These are phyloP conservation scores for Stegodyphus mimosarum DNA, from an alignment of 1,140 invertebrate genomes.

Conservation along the genomic window DNA sequence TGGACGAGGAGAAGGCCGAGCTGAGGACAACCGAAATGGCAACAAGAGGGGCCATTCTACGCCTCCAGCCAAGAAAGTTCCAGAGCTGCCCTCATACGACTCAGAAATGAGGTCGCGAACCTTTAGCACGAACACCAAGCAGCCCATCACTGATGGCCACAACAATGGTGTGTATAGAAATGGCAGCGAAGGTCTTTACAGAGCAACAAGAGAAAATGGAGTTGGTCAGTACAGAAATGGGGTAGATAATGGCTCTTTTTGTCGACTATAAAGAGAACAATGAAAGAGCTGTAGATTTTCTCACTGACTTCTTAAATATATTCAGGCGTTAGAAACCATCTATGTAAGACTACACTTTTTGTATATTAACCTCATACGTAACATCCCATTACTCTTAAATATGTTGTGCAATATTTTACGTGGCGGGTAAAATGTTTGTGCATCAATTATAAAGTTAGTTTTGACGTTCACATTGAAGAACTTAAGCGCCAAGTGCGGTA, in stretches of 20 bases:
- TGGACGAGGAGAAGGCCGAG: not conserved
- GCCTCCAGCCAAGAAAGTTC: not conserved
- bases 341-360: too few species aligned
- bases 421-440: too few species aligned
- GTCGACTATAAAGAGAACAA: slow-evolving; percentile 14
- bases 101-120: slow-evolving; percentile 28
- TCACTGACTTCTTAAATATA: too few species aligned
- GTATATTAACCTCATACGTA: too few species aligned
- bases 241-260: slow-evolving; percentile 40
- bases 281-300: not conserved
- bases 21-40: not conserved
- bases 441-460: too few species aligned
- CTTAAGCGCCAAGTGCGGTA: too few species aligned
- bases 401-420: not conserved
- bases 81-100: slow-evolving; percentile 31
- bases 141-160: not conserved
- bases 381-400: not conserved
- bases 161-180: slow-evolving; percentile 16
- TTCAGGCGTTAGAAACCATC: too few species aligned
- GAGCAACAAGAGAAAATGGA: slow-evolving; percentile 25
- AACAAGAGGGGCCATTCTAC: slow-evolving; percentile 3
- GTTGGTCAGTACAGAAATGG: not conserved
- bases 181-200: slow-evolving; percentile 35
- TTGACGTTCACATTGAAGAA: too few species aligned
- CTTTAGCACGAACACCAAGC: not conserved